Percentiles rank a stretch among this genome's conserved stretches.
Evolutionary conservation across 1,140 invertebrate species (phyloP).

Genomic region (Drosophila carrolli): DNA sequence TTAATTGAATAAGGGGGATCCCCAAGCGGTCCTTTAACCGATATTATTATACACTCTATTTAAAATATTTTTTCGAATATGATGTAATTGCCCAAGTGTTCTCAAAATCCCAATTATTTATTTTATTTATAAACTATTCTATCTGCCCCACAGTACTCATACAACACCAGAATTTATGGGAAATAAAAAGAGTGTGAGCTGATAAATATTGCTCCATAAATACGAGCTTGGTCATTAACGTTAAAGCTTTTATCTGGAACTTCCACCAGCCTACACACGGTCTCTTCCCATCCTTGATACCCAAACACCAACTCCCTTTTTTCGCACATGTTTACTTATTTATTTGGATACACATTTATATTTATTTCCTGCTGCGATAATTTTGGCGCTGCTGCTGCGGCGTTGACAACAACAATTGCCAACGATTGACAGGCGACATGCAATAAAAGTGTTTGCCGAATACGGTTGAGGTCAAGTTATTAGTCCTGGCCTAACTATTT

Average conservation of each 20-base stretch:
- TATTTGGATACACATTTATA: constrained; percentile 63
- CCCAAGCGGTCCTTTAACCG: no score
- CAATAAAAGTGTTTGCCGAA: constrained; percentile 42
- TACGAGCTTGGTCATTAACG: constrained; percentile 55
- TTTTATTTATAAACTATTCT: no score
- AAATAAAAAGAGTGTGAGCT: constrained; percentile 1
- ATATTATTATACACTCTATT: no score
- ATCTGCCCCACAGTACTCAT: background rate
- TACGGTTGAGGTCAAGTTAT: constrained; percentile 5
- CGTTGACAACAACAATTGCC: constrained; percentile 53
- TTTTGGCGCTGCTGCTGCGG: constrained; percentile 28
- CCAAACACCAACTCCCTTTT: constrained; percentile 11
- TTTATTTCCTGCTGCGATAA: constrained; percentile 63
- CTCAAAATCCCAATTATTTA: no score
- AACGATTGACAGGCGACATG: constrained; percentile 52
- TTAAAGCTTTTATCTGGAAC: constrained; percentile 60
- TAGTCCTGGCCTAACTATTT: background rate
- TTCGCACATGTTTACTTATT: constrained; percentile 60
- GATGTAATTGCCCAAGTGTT: no score
- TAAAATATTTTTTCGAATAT: no score
- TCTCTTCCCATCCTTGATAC: constrained; percentile 1
- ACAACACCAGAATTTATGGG: background rate
- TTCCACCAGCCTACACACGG: constrained; percentile 43
- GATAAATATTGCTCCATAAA: constrained; percentile 21
- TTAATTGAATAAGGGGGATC: no score